These are phyloP conservation scores for Acleris cristana DNA, from an alignment of 2,888 invertebrate genomes.

Conservation along the genomic window DNA sequence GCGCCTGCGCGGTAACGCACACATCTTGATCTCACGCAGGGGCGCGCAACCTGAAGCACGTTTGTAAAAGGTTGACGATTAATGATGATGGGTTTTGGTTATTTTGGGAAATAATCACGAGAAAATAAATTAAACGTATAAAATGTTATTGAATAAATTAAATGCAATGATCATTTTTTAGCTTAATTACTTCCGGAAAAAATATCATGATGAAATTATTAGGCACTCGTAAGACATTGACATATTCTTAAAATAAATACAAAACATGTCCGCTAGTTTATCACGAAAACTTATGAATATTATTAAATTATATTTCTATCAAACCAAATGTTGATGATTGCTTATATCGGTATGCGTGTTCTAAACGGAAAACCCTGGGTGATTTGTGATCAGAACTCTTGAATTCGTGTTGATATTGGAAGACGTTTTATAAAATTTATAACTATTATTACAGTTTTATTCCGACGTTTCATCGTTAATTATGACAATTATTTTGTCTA, in stretches of 20 bases:
- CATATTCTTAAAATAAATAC: too few relatives aligned
- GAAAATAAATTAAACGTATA: not conserved
- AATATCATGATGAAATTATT: too few relatives aligned
- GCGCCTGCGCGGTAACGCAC: slow-evolving; percentile 73
- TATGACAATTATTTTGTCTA: slow-evolving; percentile 34
- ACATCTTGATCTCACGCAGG: slow-evolving; percentile 70
- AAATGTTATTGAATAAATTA: not conserved
- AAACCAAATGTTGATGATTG: slow-evolving; percentile 49
- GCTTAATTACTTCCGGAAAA: too few relatives aligned
- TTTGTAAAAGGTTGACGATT: slow-evolving; percentile 7
- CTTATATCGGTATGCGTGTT: slow-evolving; percentile 54
- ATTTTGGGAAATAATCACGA: not conserved
- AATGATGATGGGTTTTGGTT: slow-evolving; percentile 1
- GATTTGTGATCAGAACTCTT: slow-evolving; percentile 60
- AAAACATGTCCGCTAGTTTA: too few relatives aligned
- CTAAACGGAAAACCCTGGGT: slow-evolving; percentile 54
- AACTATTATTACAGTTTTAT: slow-evolving; percentile 22
- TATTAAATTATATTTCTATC: slow-evolving; percentile 1
- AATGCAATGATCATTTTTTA: too few relatives aligned
- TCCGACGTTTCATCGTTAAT: slow-evolving; percentile 26
- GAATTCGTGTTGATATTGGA: slow-evolving; percentile 30
- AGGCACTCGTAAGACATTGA: too few relatives aligned
- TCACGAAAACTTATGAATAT: too few relatives aligned
- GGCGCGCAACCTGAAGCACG: slow-evolving; percentile 40
- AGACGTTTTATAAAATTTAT: slow-evolving; percentile 26